phyloP scores from a whole-genome alignment of 2,888 invertebrate species.

The Andrena haemorrhoa region DNA sequence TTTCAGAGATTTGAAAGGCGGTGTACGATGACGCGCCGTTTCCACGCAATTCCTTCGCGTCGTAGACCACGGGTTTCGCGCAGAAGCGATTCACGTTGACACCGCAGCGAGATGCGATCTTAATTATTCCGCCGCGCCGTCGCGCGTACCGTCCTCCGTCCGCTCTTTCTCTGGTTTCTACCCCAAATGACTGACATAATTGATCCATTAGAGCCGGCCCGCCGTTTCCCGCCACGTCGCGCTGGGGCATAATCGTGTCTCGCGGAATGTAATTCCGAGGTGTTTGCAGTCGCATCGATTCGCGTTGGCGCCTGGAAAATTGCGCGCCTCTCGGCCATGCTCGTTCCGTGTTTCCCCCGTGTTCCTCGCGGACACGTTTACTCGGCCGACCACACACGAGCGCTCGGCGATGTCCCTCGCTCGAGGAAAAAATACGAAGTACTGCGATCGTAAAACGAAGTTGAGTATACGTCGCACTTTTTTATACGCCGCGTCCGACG shows the following conservation, averaged over 20 bases:
- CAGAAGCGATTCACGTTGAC: slow-evolving; percentile 67
- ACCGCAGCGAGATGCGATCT: slow-evolving; percentile 74
- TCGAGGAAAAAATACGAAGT: slow-evolving; percentile 3
- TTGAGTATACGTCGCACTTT: slow-evolving; percentile 29
- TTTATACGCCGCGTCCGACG: slow-evolving; percentile 25
- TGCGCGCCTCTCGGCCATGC: slow-evolving; percentile 13
- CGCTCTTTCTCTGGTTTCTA: slow-evolving; percentile 58
- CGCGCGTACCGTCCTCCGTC: slow-evolving; percentile 22
- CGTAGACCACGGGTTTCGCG: slow-evolving; percentile 6
- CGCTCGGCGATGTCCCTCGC: not conserved
- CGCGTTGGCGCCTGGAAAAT: slow-evolving; percentile 41
- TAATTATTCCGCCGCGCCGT: slow-evolving; percentile 76
- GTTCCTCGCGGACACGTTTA: not conserved
- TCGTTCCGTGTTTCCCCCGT: not conserved
- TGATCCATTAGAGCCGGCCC: slow-evolving; percentile 75
- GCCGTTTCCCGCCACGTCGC: slow-evolving; percentile 56
- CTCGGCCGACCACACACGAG: slow-evolving; percentile 20
- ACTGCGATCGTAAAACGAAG: slow-evolving; percentile 45
- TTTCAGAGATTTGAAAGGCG: not conserved
- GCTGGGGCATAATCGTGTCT: slow-evolving; percentile 49
- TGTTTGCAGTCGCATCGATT: slow-evolving; percentile 60
- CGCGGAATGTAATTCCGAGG: slow-evolving; percentile 52
- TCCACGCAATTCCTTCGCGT: not conserved
- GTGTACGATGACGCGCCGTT: not conserved
- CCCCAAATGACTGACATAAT: slow-evolving; percentile 75